Percentiles rank a stretch among this genome's conserved stretches.
These are phyloP conservation scores for Paradoxurus hermaphroditus DNA, from an alignment of 2,113 vertebrate species.

Conservation along the genomic window DNA sequence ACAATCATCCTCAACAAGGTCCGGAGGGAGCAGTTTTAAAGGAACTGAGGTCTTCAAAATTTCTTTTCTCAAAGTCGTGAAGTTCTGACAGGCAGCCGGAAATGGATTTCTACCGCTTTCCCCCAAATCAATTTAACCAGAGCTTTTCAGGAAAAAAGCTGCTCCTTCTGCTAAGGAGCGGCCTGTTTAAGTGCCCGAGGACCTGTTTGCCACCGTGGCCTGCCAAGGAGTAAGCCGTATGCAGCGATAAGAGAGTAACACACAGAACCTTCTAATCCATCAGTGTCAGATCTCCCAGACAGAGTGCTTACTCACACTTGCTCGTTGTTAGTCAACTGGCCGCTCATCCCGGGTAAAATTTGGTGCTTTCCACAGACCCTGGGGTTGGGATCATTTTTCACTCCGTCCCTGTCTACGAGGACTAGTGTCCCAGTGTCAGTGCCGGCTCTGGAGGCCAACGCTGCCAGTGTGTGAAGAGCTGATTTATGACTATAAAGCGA, in stretches of 20 bases:
- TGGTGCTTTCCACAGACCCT: slow-evolving; percentile 75
- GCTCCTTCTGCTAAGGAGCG: slow-evolving; percentile 22
- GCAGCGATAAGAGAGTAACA: slow-evolving; percentile 77
- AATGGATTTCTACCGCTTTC: slow-evolving; percentile 53
- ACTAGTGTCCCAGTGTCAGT: slow-evolving; percentile 73
- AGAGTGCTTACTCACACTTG: slow-evolving; percentile 89
- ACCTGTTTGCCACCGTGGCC: slow-evolving; percentile 75
- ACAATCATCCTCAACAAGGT: slow-evolving; percentile 30
- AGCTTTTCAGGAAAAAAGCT: slow-evolving; percentile 6
- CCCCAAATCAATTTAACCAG: slow-evolving; percentile 50
- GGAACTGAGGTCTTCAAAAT: slow-evolving; percentile 40
- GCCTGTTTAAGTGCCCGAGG: slow-evolving; percentile 69
- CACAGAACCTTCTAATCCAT: slow-evolving; percentile 87
- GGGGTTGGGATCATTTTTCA: slow-evolving; percentile 86
- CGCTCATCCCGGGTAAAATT: slow-evolving; percentile 83
- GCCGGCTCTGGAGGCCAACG: slow-evolving; percentile 77
- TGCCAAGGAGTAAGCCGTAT: slow-evolving; percentile 72
- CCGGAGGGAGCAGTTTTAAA: background rate
- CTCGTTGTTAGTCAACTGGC: slow-evolving; percentile 93
- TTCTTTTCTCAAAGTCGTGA: slow-evolving; percentile 40
- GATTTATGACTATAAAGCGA: slow-evolving; percentile 86
- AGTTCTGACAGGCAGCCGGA: slow-evolving; percentile 44
- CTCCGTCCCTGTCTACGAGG: slow-evolving; percentile 75
- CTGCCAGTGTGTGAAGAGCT: slow-evolving; percentile 80
- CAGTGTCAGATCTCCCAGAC: slow-evolving; percentile 91